Conservation (phyloP, 2,113 vertebrate genomes). For the Gymnorhina tibicen region DNA sequence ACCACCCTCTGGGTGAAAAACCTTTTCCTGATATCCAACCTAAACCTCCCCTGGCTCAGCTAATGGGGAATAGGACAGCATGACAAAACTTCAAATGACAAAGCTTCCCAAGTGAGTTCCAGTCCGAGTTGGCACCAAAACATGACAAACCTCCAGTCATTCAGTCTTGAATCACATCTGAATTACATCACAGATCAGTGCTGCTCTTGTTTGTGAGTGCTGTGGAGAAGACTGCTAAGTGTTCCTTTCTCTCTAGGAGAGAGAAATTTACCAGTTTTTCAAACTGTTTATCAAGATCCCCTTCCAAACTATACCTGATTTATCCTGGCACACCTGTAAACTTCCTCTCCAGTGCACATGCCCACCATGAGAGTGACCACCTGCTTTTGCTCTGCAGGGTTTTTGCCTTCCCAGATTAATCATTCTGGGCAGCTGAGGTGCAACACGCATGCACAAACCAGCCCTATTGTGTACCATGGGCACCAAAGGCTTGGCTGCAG, state of each 20-base stretch:
- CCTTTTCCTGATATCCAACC: too few relatives aligned
- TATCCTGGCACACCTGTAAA: background rate
- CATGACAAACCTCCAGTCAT: background rate
- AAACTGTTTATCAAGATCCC: background rate
- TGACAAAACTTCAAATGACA: background rate
- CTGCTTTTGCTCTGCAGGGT: background rate
- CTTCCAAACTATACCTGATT: background rate
- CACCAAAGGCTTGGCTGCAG: background rate
- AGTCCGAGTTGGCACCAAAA: background rate
- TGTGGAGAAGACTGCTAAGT: background rate
- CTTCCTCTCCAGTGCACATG: background rate
- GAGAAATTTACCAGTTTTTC: background rate
- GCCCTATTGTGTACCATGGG: fast-evolving
- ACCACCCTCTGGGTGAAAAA: background rate
- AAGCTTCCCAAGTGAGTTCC: background rate
- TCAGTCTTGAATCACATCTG: background rate
- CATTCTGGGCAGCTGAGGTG: background rate
- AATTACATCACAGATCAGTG: background rate
- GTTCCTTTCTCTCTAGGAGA: background rate
- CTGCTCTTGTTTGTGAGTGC: background rate
- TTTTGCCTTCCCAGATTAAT: background rate
- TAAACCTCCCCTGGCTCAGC: background rate
- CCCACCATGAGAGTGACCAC: background rate
- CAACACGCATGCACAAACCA: background rate
- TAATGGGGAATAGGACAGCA: background rate